A percentile compares a stretch with the other conserved stretches of the same genome.
phyloP scores from a whole-genome alignment of 2,113 vertebrate species.

The Lota lota region DNA sequence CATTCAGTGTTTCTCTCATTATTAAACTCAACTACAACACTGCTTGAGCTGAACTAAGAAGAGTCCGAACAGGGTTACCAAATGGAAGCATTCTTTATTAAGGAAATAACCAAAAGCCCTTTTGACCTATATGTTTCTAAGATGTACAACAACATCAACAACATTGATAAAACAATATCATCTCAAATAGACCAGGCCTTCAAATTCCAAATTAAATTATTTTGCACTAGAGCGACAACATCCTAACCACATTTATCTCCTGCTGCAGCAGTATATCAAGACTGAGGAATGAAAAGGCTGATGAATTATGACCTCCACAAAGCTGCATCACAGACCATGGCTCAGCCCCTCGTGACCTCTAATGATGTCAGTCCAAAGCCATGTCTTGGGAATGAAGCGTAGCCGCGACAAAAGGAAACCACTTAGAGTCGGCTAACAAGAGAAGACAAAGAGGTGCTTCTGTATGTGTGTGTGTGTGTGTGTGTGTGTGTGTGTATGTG shows the following conservation, averaged over 20 bases:
- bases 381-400: slow-evolving; percentile 36
- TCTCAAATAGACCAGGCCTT: too few species aligned
- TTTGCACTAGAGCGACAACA: background rate
- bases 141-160: background rate
- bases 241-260: background rate
- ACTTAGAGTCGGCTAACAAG: slow-evolving; percentile 22
- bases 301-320: slow-evolving; percentile 21
- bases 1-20: slow-evolving; percentile 28
- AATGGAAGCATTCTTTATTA: too few species aligned
- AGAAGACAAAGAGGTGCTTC: background rate
- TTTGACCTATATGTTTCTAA: too few species aligned
- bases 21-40: slow-evolving; percentile 9
- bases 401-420: slow-evolving; percentile 19
- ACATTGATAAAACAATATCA: too few species aligned
- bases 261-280: background rate
- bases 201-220: too few species aligned
- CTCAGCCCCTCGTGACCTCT: slow-evolving; percentile 31
- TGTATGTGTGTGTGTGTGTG: slow-evolving; percentile 2
- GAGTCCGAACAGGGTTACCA: background rate
- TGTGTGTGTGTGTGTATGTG: background rate
- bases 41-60: background rate
- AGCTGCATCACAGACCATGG: slow-evolving; percentile 15
- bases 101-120: too few species aligned
- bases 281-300: slow-evolving; percentile 10
- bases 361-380: slow-evolving; percentile 47